phyloP scores from a whole-genome alignment of 2,888 invertebrate genomes.

The Leptinotarsa peninsularis region DNA sequence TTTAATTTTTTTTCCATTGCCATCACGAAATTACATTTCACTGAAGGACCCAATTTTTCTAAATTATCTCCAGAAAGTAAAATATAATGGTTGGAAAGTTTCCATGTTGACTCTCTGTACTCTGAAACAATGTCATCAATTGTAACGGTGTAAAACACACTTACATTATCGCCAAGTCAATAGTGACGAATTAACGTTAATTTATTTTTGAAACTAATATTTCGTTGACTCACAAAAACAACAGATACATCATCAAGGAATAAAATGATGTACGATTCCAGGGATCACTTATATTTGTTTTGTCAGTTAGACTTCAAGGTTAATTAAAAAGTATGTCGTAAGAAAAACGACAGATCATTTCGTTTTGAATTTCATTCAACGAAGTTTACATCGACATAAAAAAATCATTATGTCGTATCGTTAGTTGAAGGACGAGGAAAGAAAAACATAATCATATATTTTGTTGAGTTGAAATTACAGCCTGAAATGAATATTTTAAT shows the following conservation, averaged over 20 bases:
- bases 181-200: too few species aligned
- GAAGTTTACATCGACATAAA: background rate
- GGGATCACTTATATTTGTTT: background rate
- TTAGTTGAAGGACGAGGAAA: background rate
- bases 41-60: too few species aligned
- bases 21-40: too few species aligned
- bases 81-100: too few species aligned
- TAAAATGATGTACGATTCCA: background rate
- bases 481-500: background rate
- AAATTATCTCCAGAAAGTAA: too few species aligned
- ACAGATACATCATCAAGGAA: background rate
- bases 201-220: background rate
- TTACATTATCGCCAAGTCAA: too few species aligned
- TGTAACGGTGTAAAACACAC: too few species aligned
- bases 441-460: background rate
- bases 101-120: too few species aligned
- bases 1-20: too few species aligned
- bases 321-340: background rate
- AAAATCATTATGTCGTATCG: background rate
- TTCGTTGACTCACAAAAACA: background rate
- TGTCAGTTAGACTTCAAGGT: background rate
- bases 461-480: background rate
- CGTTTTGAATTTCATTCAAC: background rate
- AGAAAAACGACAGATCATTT: background rate
- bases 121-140: too few species aligned